Evolutionary conservation across 2,797 vertebrate species (phyloP), one percentile per base, ranked within the genome.

Genomic region (Clarias platycephalus): DNA sequence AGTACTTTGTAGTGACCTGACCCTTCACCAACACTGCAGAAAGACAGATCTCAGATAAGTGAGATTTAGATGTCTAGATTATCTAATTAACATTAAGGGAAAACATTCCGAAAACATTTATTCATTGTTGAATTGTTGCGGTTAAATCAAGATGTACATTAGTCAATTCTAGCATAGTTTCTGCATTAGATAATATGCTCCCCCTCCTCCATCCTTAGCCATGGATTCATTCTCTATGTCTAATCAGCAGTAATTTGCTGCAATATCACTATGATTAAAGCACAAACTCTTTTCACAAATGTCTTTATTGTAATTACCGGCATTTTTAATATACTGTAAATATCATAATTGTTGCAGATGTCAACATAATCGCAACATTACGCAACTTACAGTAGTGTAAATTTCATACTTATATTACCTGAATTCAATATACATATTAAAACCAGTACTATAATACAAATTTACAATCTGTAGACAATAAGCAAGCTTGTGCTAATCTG

Each of bases 1-100:
- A 99, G 91, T 99, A 99, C 86, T 98, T 97, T 49, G 98, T 99
- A 87, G 98, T 99, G 88, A 99, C 97, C 91, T 99, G 98, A 8
- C 98, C 98, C 91, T 99, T 99, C 77, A 99, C 97, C 91, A 99
- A 90, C 95, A 99, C 98, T 99, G 94, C 37, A 60, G 6, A 71
- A 62, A 44, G 60, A 26, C 34, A 31, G 49, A 66, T 74, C 15
- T 79, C 57, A 22, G 34, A 67, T 18, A 5, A 77, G 12, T 22
- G 8, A 8, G 26, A 3, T 31, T 76, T 22, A 31, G 16, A 2
- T 34, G 49, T 31, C 4, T 10, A 75, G 10, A 31, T 75, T 22
- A 57, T 31, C 28, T 34, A 49, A 2, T n/a, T 78, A 62, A 78
- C 37, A 55, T 60, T 77, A 16, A 3, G 4, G 31, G 13, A 22